Evolutionary conservation across 2,888 invertebrate genomes (phyloP), one percentile per base, ranked within the genome.

Genomic region (Invenusta paracnida): DNA sequence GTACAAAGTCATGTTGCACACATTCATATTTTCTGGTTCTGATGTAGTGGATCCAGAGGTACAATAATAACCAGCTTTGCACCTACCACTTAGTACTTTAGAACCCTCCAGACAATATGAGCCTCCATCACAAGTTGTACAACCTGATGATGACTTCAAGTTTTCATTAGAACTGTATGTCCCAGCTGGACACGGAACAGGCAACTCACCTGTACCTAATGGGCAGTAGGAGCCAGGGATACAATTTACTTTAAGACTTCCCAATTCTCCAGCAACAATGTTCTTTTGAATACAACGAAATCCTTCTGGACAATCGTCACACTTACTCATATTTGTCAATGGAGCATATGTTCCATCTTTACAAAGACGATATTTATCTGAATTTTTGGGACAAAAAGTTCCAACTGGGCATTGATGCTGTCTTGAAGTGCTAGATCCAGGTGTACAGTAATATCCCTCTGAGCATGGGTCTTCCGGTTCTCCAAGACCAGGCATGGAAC

Each of bases 31-130:
- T 1, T 89, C 87, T 25, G 91, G 90, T 89, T 95, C 95, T 27
- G 94, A 95, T 5, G 89, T 88, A 90, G 94, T 96, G 0, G 97
- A 96, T 89, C 98, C 98, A 88, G 97, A 96, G 2, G 98, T 98
- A 91, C 99, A 99, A 90, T 98, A 91, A 87, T 89, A 91, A 1
- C 90, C 89, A n/a, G 90, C 87, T 0, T 88, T 87, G 87, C 91
- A 91, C 0, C 88, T 89, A 1, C 89, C 91, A 28, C 89, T 89
- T 0, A 90, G 90, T 5, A 23, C 30, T 0, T 89, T 83, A 0
- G 90, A 87, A 0, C 89, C 90, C 25, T 13, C 25, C 73, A 86
- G 88, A 87, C 91, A 91, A 87, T 89, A 91, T 82, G 88, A 89
- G 5, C 91, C 90, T 73, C 90, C 90, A 86, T 89, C 89, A 89